Percentiles rank a stretch among this genome's conserved stretches.
Evolutionary conservation across 2,888 invertebrate genomes (phyloP).

Genomic region (Tanypteryx hageni): DNA sequence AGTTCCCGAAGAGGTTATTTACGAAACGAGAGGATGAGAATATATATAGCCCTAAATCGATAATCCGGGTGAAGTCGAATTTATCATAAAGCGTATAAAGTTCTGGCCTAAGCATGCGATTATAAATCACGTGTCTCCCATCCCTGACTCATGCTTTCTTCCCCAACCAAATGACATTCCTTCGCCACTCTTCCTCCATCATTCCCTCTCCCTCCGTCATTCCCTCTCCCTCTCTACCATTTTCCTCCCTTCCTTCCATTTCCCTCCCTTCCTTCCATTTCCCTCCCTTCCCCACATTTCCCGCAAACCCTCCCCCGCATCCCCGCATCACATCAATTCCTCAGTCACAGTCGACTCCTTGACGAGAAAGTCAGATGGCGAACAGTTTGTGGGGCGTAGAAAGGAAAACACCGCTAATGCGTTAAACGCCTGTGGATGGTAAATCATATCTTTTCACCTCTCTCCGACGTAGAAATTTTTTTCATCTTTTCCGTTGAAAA

Average conservation of each 20-base stretch:
- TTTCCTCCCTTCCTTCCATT: background rate
- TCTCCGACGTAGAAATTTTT: background rate
- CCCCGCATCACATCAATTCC: background rate
- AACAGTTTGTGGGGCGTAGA: background rate
- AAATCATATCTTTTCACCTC: constrained; percentile 21
- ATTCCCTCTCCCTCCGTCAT: background rate
- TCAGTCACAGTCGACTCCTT: background rate
- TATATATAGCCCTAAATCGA: no score
- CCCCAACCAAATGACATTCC: background rate
- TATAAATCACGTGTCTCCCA: no score
- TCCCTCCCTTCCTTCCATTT: background rate
- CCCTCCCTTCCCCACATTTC: background rate
- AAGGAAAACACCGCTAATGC: constrained; percentile 10
- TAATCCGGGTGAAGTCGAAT: no score
- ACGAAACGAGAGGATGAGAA: no score
- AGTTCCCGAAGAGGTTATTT: no score
- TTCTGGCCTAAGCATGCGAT: no score
- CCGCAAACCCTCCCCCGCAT: background rate
- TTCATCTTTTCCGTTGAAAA: no score
- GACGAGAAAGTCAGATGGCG: constrained; percentile 52
- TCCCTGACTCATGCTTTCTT: background rate
- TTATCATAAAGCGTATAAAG: no score
- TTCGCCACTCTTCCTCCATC: background rate
- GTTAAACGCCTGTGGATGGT: background rate
- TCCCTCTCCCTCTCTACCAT: background rate